These are phyloP conservation scores for Phyllopteryx taeniolatus DNA, from an alignment of 2,113 vertebrate genomes.

Conservation along the genomic window DNA sequence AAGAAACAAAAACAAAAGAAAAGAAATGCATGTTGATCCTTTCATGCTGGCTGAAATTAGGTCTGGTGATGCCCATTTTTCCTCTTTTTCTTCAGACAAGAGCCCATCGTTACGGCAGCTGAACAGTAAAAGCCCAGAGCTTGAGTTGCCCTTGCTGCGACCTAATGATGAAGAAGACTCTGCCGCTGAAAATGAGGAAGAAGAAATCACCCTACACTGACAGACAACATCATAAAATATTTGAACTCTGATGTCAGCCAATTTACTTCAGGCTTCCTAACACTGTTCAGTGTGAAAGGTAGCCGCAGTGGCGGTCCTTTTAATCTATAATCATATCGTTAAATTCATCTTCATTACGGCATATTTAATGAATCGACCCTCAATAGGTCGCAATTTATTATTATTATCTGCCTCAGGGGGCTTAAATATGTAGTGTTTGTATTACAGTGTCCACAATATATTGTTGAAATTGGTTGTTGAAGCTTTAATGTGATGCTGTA, in stretches of 20 bases:
- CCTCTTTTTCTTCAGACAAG: conserved; percentile 52
- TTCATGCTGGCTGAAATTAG: background rate
- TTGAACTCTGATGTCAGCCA: background rate
- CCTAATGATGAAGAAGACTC: conserved; percentile 52
- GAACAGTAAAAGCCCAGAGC: conserved; percentile 68
- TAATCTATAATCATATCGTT: background rate
- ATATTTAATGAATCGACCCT: background rate
- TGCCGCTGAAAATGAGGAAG: conserved; percentile 58
- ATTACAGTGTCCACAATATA: background rate
- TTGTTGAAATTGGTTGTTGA: background rate
- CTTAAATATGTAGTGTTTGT: background rate
- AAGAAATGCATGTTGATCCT: background rate
- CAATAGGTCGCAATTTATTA: background rate
- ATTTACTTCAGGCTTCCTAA: background rate
- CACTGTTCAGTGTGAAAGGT: background rate
- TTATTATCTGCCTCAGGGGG: background rate
- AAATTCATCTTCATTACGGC: background rate
- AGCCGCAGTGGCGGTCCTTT: background rate
- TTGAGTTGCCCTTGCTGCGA: conserved; percentile 79
- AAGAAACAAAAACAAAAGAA: background rate
- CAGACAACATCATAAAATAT: background rate
- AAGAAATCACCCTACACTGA: conserved; percentile 65
- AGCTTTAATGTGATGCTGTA: background rate
- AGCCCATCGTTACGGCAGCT: conserved; percentile 54
- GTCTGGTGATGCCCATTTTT: background rate